phyloP scores from a whole-genome alignment of 2,888 invertebrate genomes.

The Meliscaeva auricollis region DNA sequence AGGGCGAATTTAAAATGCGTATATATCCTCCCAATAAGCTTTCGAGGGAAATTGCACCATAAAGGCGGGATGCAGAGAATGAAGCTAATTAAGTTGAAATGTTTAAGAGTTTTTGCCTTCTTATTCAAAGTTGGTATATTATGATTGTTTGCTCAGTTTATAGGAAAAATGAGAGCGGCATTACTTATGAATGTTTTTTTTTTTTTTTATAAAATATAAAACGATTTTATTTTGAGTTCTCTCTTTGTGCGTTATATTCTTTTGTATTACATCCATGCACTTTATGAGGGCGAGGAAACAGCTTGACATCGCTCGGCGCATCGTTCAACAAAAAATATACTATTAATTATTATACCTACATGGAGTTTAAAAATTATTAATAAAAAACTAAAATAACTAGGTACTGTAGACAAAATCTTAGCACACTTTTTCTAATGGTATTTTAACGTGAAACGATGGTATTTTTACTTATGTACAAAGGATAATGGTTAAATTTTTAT shows the following conservation, averaged over 20 bases:
- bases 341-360: too few species aligned
- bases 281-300: not conserved
- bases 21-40: slow-evolving; percentile 54
- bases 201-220: slow-evolving; percentile 16
- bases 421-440: too few species aligned
- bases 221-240: slow-evolving; percentile 17
- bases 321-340: not conserved
- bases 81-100: slow-evolving; percentile 70
- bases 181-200: slow-evolving; percentile 30
- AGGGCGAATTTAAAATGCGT: slow-evolving; percentile 54
- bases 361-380: too few species aligned
- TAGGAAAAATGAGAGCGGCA: slow-evolving; percentile 33
- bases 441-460: too few species aligned
- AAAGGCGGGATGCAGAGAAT: slow-evolving; percentile 53
- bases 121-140: slow-evolving; percentile 47
- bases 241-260: not conserved
- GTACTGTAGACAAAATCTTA: too few species aligned
- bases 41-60: slow-evolving; percentile 44
- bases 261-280: not conserved
- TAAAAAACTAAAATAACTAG: too few species aligned
- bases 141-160: slow-evolving; percentile 58
- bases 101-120: slow-evolving; percentile 58
- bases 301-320: not conserved
- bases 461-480: too few species aligned
- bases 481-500: too few species aligned